Evolutionary conservation across 2,113 vertebrate species (phyloP).

Genomic region (Xiphias gladius): DNA sequence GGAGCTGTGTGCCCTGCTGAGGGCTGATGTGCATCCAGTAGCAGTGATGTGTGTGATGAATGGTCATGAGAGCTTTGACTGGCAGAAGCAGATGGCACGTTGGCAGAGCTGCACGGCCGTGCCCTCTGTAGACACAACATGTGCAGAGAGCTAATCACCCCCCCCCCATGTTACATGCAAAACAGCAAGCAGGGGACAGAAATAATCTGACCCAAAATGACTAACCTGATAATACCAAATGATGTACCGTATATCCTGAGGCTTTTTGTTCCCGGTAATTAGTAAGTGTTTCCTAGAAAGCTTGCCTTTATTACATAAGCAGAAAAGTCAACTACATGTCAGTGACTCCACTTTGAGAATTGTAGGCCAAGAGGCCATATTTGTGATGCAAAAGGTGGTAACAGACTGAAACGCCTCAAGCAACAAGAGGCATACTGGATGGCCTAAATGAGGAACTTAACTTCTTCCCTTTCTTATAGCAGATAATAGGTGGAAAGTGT

Average conservation of each 20-base stretch:
- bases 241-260: background rate
- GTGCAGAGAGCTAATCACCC: constrained; percentile 59
- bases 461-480: background rate
- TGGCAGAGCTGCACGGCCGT: constrained; percentile 53
- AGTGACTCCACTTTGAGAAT: background rate
- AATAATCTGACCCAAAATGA: constrained; percentile 47
- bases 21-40: constrained; percentile 59
- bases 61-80: constrained; percentile 54
- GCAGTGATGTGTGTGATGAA: constrained; percentile 66
- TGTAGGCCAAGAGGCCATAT: background rate
- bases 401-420: background rate
- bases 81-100: constrained; percentile 74
- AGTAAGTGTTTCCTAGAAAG: constrained; percentile 9
- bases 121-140: constrained; percentile 58
- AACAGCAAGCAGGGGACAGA: constrained; percentile 3
- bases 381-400: background rate
- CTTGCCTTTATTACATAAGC: background rate
- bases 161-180: constrained; percentile 23
- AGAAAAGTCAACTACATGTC: background rate
- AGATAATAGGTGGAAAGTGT: background rate
- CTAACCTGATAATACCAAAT: constrained; percentile 29
- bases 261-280: constrained; percentile 17
- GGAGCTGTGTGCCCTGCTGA: constrained; percentile 44
- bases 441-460: background rate
- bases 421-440: background rate